Evolutionary conservation across 2,113 vertebrate genomes (phyloP), one percentile per base, ranked within the genome.

Genomic region (Halcyon malimbica): DNA sequence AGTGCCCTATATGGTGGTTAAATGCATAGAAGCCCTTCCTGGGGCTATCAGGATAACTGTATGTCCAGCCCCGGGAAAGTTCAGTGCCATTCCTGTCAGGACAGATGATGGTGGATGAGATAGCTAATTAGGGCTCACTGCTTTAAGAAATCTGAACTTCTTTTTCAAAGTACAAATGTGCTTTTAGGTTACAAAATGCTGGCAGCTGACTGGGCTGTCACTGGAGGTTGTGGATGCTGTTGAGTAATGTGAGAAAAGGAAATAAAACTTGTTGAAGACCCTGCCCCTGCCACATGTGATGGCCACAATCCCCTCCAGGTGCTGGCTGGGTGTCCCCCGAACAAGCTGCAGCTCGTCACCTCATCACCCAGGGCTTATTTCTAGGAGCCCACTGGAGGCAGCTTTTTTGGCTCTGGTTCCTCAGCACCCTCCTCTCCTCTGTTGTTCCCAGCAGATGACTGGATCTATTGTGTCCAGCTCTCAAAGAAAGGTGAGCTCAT

Each of bases 381-480:
- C 67, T 56, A 51, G 31, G 42, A 44, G 33, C 29, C n/a, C 1
- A 1, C 26, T 28, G 6, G 10, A 4, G 3, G 1, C 4, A 20
- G 11, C 7, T 17, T 5, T 9, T 31, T 11, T 20, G 5, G 8
- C 4, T 63, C 23, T 6, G 6, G 8, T 18, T 93, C 15, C 26
- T 65, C 26, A 14, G 64, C 4, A 11, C 1, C 2, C 3, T 67
- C 8, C 4, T 73, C 3, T 26, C 6, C 3, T 37, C 5, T 3
- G 0, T 8, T 3, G 3, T 4, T n/a, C 10, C 10, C 1, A 9
- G 56, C 13, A 29, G 33, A 6, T 1, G 2, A 4, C 21, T 3
- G 2, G 21, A 13, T 13, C 13, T 10, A 1, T 5, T 0, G 1
- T 4, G 4, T 14, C 33, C 25, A 6, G 39, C 21, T 21, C 25